Evolutionary conservation across 2,797 vertebrate species (phyloP), one percentile per base, ranked within the genome.

Genomic region (Morus bassanus): DNA sequence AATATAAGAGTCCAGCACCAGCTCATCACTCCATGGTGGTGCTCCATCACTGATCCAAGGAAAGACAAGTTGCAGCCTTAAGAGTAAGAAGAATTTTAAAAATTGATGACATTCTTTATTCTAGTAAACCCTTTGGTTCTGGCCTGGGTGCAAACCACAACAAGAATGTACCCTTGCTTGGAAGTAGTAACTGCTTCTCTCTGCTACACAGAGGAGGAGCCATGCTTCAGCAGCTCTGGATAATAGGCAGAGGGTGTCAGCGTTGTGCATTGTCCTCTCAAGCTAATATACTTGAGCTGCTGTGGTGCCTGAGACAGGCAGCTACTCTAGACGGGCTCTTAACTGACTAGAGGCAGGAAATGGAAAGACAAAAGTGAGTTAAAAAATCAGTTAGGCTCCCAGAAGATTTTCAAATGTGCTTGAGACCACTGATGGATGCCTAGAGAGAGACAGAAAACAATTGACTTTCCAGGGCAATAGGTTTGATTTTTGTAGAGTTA

Each of bases 51-150:
- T 72, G 22, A 78, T 35, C 22, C 0, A 0, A 84, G 31, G 75
- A 70, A 88, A 79, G 28, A 70, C 13, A 92, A 76, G 5, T 37
- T 45, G 8, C 9, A 87, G 45, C 50, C 30, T 95, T 78, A 78
- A 27, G 18, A 95, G 60, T 43, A 73, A 50, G 1, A 65, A 43
- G 13, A 79, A 54, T 41, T 83, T 89, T 28, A 14, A 75, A 77
- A 83, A 48, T 7, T 59, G 13, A 19, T 31, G 8, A 30, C 24
- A 21, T 14, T 48, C 11, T 68, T 46, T 7, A 48, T 37, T 65
- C 14, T 27, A 64, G 25, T 12, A 93, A 85, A 92, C 5, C 5
- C 3, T 13, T 81, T 0, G 0, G 7, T 54, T 59, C 37, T 60
- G 28, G 11, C 39, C 61, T 73, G n/a, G 7, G 12, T 72, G n/a